Evolutionary conservation across 2,113 vertebrate species (phyloP).

Genomic region (Passerina amoena): DNA sequence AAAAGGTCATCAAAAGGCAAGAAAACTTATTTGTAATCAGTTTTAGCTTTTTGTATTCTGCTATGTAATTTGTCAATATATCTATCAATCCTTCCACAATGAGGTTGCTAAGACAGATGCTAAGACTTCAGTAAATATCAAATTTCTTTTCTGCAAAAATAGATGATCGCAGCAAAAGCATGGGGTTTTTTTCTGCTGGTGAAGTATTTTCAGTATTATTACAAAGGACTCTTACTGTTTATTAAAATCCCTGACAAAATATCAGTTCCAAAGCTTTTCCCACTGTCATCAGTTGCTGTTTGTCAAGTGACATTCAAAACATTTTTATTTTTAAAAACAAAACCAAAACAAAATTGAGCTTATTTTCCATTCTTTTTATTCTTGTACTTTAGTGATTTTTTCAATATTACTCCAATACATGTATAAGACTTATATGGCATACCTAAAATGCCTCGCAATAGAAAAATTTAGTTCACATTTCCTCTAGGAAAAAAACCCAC

Average conservation of each 20-base stretch:
- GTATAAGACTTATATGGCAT: not conserved
- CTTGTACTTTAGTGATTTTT: not conserved
- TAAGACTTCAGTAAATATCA: not conserved
- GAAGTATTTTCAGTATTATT: constrained; percentile 1
- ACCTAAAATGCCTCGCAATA: not conserved
- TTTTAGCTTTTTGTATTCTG: not conserved
- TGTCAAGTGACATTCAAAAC: constrained; percentile 37
- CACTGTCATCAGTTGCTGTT: not conserved
- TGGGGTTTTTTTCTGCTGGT: not conserved
- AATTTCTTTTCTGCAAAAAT: not conserved
- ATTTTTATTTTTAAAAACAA: constrained; percentile 24
- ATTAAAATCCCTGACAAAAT: constrained; percentile 17
- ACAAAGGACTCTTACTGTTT: not conserved
- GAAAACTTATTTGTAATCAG: not conserved
- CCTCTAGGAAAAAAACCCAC: not conserved
- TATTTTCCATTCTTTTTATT: constrained; percentile 53
- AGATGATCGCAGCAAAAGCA: not conserved
- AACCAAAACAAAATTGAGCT: not conserved
- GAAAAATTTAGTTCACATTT: not conserved
- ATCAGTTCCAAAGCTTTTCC: constrained; percentile 9
- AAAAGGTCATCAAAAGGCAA: not conserved
- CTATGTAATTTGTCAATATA: not conserved
- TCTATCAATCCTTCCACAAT: not conserved
- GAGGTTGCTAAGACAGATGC: not conserved
- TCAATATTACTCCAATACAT: not conserved